Evolutionary conservation across 2,113 vertebrate genomes (phyloP), one percentile per base, ranked within the genome.

Genomic region (Kobus ellipsiprymnus): DNA sequence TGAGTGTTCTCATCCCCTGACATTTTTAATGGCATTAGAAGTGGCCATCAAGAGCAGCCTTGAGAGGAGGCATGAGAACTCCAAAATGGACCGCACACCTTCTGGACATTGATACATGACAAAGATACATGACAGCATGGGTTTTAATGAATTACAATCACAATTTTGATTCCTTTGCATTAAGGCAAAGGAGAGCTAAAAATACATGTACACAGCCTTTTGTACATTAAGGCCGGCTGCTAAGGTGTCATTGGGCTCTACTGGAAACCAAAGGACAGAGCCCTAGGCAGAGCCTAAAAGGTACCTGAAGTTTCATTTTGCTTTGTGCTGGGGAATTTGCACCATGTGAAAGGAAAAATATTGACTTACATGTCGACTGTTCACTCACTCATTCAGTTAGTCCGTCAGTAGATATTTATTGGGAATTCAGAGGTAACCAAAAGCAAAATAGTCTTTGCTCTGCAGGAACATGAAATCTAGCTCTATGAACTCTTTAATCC

Each of bases 21-120:
- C n/a, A 95, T 88, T 62, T 97, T 95, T 77, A 94, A 84, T 67
- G 88, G 82, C 83, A 27, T 90, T 48, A 88, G 23, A 93, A 80
- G 78, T 64, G 78, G 54, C 3, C 95, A 78, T 60, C 7, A 54
- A 96, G n/a, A 80, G 82, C 19, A 27, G 3, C 21, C 27, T 83
- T 82, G 21, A 94, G 96, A 95, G 30, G 87, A 88, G 60, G n/a
- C 50, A 46, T 78, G 57, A 92, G 52, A 80, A 36, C n/a, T 54
- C 87, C 9, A 30, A 94, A 93, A 64, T 50, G 74, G 40, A 60
- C 40, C 44, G 1, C 7, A 8, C 5, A 15, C 23, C 67, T 87
- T 95, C 67, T 88, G 64, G 74, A 50, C 27, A 21, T 15, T 40
- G 40, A 40, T 3, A 40, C 40, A 40, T 40, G 40, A 40, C 40